A percentile compares a stretch with the other conserved stretches of the same genome.
Evolutionary conservation across 2,888 invertebrate species (phyloP).

Genomic region (Acrocyrtus sp.): DNA sequence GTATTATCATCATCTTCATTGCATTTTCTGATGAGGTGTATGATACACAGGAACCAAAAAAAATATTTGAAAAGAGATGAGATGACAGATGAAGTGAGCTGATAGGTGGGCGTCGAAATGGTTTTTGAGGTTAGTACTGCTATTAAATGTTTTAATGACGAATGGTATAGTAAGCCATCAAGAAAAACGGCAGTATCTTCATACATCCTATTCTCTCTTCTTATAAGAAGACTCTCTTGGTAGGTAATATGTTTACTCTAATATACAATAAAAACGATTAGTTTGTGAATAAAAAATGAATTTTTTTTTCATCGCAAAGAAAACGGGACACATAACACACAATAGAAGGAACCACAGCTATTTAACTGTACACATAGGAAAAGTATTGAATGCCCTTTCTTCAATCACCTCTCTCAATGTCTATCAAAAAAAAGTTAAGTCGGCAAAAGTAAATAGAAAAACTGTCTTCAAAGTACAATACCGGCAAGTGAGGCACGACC

Average conservation of each 20-base stretch:
- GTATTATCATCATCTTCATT: neutral
- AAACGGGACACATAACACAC: too few species aligned
- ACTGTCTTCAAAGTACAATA: too few species aligned
- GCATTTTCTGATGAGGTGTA: neutral
- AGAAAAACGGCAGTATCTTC: too few species aligned
- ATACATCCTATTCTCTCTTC: too few species aligned
- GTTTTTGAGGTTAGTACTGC: slow-evolving; percentile 43
- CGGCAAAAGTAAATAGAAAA: neutral
- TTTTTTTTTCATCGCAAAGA: too few species aligned
- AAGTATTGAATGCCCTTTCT: slow-evolving; percentile 2
- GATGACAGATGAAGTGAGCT: slow-evolving; percentile 42
- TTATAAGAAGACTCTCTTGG: too few species aligned
- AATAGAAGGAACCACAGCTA: slow-evolving; percentile 29
- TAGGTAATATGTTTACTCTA: too few species aligned
- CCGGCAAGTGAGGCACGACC: too few species aligned
- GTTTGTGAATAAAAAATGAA: too few species aligned
- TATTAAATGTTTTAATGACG: slow-evolving; percentile 41
- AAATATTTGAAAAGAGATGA: slow-evolving; percentile 20
- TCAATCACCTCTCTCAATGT: slow-evolving; percentile 25
- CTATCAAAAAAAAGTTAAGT: slow-evolving; percentile 15
- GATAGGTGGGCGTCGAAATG: slow-evolving; percentile 47
- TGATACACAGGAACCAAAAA: slow-evolving; percentile 9
- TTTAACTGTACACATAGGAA: slow-evolving; percentile 37
- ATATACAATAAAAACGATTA: too few species aligned
- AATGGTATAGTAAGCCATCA: too few species aligned